Base-by-base conservation (phyloP, 2,113 vertebrate genomes). In the Mixornis gularis region DNA sequence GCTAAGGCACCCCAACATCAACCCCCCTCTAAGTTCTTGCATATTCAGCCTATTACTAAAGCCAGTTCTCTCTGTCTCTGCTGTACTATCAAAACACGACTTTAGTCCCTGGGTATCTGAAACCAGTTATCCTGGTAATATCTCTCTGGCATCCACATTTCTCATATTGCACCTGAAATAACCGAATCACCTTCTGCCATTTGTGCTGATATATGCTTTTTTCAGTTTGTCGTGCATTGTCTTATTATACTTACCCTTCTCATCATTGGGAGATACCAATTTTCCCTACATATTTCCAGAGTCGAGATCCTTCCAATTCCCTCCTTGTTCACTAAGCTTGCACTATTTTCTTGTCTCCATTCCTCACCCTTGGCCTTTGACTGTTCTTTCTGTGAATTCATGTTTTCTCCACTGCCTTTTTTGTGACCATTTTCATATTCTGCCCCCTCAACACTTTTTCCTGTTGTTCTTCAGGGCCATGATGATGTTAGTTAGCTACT, bases 11-110 rank as follows among this genome's bases (percentile, higher is more conserved):
- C 7, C 5, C 17, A 29, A n/a, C 3, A 48, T 16, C 17, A 60
- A 19, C 1, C 2, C 3, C 5, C 7, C 38, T 38, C 14, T 15
- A 46, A 51, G 20, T 2, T 34, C 11, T 59, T 56, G 13, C 7
- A 62, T 19, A 8, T n/a, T 82, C 53, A 90, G 38, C 32, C 32
- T 59, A 17, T 29, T 44, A 26, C 19, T 9, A 41, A 89, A 29
- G n/a, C 21, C 58, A 82, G 29, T 22, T 46, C 41, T 65, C 25
- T 38, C 36, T 51, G 34, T 38, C 29, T 48, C 58, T 40, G 5
- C 9, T 60, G 34, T 21, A 79, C 11, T 44, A 16, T 5, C 25
- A 60, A 82, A 68, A 56, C 4, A 21, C 1, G 1, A 71, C 44
- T 66, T 68, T 18, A 70, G 17, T 7, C 25, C 17, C 32, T 41